Conservation (phyloP, 1,140 invertebrate species). For the Drosophila oshimai region DNA sequence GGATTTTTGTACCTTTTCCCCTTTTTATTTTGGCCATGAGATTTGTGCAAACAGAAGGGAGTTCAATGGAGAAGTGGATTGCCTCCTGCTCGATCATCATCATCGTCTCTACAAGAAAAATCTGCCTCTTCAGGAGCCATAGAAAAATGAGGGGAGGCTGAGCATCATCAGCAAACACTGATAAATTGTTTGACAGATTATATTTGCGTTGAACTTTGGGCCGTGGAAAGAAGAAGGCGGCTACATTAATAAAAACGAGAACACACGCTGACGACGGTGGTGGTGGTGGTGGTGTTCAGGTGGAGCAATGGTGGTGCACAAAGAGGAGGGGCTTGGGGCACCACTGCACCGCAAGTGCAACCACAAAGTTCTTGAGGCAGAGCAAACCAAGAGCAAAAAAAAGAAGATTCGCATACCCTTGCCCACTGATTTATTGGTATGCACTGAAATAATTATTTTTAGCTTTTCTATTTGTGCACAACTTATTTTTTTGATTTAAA, state of each 20-base stretch:
- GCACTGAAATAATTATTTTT: too few relatives aligned
- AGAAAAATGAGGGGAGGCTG: conserved; percentile 1
- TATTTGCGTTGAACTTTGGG: conserved; percentile 78
- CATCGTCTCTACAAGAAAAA: background rate
- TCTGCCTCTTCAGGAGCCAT: conserved; percentile 27
- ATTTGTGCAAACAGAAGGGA: conserved; percentile 41
- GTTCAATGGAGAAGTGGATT: conserved; percentile 22
- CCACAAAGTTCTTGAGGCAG: conserved; percentile 6
- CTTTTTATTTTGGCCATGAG: conserved; percentile 1
- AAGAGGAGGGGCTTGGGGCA: background rate
- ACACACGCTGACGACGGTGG: conserved; percentile 47
- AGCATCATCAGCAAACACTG: conserved; percentile 68
- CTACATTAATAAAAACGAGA: conserved; percentile 58
- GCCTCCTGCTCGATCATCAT: conserved; percentile 10
- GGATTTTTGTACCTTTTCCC: background rate
- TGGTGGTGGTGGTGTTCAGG: too few relatives aligned
- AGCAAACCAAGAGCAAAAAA: background rate
- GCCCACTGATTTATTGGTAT: background rate
- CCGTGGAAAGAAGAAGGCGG: background rate
- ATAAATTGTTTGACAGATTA: conserved; percentile 81
- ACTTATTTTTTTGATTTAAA: too few relatives aligned
- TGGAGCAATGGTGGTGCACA: background rate
- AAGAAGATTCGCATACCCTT: background rate
- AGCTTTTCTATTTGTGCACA: too few relatives aligned
- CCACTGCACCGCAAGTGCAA: background rate